A percentile compares a stretch with the other conserved stretches of the same genome.
These are phyloP conservation scores for Sapayoa aenigma DNA, from an alignment of 2,113 vertebrate genomes.

Conservation along the genomic window DNA sequence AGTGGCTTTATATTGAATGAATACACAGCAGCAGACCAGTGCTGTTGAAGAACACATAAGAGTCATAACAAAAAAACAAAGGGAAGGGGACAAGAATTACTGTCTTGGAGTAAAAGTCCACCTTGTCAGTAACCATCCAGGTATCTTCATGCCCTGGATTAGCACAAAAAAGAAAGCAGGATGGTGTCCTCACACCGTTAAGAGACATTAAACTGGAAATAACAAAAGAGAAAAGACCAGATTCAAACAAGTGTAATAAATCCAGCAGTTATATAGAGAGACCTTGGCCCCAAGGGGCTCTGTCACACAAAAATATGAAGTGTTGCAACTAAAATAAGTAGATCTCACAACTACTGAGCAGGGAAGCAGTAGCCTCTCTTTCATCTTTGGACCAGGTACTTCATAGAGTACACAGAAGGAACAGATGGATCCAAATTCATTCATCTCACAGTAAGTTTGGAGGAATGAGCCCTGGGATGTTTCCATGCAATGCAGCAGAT, in stretches of 20 bases:
- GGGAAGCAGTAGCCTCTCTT: neutral
- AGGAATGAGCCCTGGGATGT: neutral
- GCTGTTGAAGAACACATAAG: neutral
- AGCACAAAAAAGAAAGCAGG: neutral
- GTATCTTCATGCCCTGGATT: neutral
- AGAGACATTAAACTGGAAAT: neutral
- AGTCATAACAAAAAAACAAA: neutral
- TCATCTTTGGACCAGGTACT: neutral
- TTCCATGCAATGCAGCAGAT: neutral
- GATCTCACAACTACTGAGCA: neutral
- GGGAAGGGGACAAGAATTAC: neutral
- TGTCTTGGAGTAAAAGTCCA: neutral
- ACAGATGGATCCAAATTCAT: neutral
- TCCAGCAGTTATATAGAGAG: neutral
- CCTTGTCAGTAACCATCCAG: neutral
- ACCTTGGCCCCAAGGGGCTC: neutral
- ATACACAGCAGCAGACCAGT: neutral
- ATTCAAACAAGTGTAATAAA: neutral
- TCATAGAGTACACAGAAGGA: neutral
- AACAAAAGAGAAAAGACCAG: neutral
- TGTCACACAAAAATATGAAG: neutral
- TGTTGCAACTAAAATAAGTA: neutral
- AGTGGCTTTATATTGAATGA: neutral
- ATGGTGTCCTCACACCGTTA: neutral
- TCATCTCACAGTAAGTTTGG: neutral